These are phyloP conservation scores for Neuroterus valhalla DNA, from an alignment of 1,140 invertebrate species.

Conservation along the genomic window DNA sequence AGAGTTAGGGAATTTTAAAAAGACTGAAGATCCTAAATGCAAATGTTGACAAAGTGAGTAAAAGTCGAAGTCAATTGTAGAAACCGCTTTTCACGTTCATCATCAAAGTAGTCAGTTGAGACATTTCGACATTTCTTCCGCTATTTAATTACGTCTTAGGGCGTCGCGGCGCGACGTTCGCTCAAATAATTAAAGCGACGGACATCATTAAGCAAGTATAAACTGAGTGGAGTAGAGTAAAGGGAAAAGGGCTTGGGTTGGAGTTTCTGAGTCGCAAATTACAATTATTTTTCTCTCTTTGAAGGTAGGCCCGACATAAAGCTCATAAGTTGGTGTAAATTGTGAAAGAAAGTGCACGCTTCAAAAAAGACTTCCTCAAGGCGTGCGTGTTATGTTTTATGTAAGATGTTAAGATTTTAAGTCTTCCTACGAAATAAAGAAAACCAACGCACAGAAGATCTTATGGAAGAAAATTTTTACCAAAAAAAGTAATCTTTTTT, in stretches of 20 bases:
- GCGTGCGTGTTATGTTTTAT: slow-evolving; percentile 35
- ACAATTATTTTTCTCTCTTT: slow-evolving; percentile 54
- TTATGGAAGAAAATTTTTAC: too few relatives aligned
- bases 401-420: slow-evolving; percentile 41
- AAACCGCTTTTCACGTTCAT: neutral
- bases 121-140: slow-evolving; percentile 37
- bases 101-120: slow-evolving; percentile 25
- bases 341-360: slow-evolving; percentile 24
- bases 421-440: slow-evolving; percentile 43
- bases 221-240: too few relatives aligned
- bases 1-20: neutral
- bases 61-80: neutral
- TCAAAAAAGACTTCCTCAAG: too few relatives aligned
- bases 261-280: slow-evolving; percentile 55
- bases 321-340: slow-evolving; percentile 11
- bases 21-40: neutral
- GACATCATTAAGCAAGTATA: slow-evolving; percentile 65
- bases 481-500: slow-evolving; percentile 6
- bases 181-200: slow-evolving; percentile 62
- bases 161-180: slow-evolving; percentile 31
- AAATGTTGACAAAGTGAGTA: neutral
- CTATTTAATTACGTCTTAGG: slow-evolving; percentile 60
- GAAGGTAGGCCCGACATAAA: slow-evolving; percentile 20
- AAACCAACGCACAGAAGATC: slow-evolving; percentile 46
- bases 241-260: slow-evolving; percentile 54